Percentiles rank a stretch among this genome's conserved stretches.
phyloP scores from a whole-genome alignment of 2,888 invertebrate species.

The Zaprionus bogoriensis region DNA sequence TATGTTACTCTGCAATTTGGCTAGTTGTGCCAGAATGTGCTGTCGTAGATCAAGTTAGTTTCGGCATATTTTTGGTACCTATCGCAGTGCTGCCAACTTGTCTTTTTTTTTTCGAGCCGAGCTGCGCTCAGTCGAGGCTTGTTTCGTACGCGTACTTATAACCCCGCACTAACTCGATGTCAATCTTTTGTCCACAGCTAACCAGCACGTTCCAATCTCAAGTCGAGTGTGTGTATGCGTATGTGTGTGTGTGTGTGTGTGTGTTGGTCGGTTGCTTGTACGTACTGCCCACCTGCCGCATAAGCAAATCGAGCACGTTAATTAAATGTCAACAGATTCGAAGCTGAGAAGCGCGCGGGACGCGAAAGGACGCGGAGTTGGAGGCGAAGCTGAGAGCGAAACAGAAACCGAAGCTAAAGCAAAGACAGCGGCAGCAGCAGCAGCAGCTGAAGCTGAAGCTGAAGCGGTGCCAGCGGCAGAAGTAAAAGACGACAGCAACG shows the following conservation, averaged over 20 bases:
- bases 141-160: slow-evolving; percentile 6
- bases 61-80: neutral
- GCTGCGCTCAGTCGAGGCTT: neutral
- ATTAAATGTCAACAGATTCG: slow-evolving; percentile 73
- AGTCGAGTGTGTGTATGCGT: slow-evolving; percentile 1
- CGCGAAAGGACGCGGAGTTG: slow-evolving; percentile 47
- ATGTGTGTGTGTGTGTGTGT: neutral
- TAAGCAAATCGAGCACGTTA: slow-evolving; percentile 67
- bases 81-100: neutral
- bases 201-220: slow-evolving; percentile 44
- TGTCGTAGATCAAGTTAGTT: neutral
- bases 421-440: slow-evolving; percentile 1
- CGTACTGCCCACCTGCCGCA: slow-evolving; percentile 61
- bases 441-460: slow-evolving; percentile 1
- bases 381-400: slow-evolving; percentile 30
- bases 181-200: slow-evolving; percentile 59
- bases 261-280: slow-evolving; percentile 13
- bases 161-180: slow-evolving; percentile 41
- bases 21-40: neutral
- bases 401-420: slow-evolving; percentile 8
- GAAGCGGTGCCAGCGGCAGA: slow-evolving; percentile 7
- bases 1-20: too few relatives aligned
- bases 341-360: slow-evolving; percentile 47
- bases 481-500: slow-evolving; percentile 31
- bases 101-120: neutral